phyloP scores from a whole-genome alignment of 2,797 vertebrate genomes.

The Cossypha heuglini region DNA sequence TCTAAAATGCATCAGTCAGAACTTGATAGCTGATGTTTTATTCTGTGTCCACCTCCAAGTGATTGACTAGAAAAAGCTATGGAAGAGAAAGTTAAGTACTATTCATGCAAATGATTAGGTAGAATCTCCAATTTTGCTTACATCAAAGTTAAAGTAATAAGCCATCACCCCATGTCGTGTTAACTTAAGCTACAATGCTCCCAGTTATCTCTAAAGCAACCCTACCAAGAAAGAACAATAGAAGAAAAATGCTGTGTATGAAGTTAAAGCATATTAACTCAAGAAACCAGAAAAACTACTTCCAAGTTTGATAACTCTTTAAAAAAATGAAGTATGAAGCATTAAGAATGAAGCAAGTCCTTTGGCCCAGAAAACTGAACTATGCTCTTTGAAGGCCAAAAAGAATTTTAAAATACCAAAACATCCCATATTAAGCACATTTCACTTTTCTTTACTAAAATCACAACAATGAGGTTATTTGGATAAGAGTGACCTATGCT shows the following conservation, averaged over 20 bases:
- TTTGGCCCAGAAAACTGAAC: not conserved
- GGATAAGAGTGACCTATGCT: not conserved
- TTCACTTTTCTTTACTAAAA: not conserved
- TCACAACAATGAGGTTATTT: not conserved
- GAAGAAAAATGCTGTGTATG: not conserved
- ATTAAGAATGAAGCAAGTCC: not conserved
- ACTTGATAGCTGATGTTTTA: not conserved
- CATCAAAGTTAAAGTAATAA: not conserved
- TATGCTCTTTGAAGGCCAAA: not conserved
- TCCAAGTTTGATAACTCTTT: not conserved
- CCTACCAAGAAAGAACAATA: not conserved
- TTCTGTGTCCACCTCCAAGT: not conserved
- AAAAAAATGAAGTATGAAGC: not conserved
- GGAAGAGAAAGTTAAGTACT: not conserved
- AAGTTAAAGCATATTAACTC: not conserved
- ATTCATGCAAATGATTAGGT: not conserved
- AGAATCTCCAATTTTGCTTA: not conserved
- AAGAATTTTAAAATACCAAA: not conserved
- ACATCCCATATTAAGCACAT: not conserved
- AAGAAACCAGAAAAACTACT: not conserved
- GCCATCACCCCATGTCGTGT: not conserved
- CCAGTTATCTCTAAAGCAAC: not conserved
- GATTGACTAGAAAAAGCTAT: not conserved
- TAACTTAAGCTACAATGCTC: not conserved
- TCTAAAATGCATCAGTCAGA: not conserved